Conservation (phyloP, 2,888 invertebrate genomes). For the Venusia cambrica region DNA sequence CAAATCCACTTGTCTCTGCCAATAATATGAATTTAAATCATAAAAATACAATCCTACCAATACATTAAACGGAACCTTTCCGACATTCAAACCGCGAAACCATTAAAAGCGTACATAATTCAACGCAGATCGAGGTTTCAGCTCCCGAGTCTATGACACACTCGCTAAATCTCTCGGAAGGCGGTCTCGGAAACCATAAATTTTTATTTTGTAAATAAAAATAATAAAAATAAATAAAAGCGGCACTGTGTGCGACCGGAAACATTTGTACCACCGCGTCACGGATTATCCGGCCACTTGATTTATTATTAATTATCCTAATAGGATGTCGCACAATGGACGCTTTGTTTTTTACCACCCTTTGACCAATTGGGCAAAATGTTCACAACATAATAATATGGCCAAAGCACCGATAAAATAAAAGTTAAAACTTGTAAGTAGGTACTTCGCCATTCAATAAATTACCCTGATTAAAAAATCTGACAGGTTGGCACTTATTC, state of each 20-base stretch:
- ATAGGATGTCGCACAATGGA: constrained; percentile 45
- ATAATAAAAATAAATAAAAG: constrained; percentile 76
- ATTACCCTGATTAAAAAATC: too few relatives aligned
- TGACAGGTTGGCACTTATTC: too few relatives aligned
- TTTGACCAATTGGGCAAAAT: constrained; percentile 20
- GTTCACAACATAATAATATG: neutral
- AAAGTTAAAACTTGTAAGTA: too few relatives aligned
- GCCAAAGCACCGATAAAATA: neutral
- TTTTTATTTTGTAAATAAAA: constrained; percentile 77
- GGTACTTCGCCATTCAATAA: too few relatives aligned
- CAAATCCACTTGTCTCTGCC: constrained; percentile 34
- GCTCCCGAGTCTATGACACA: constrained; percentile 73
- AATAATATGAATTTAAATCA: constrained; percentile 58
- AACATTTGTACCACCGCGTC: constrained; percentile 75
- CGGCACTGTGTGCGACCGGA: constrained; percentile 63
- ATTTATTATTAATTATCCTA: constrained; percentile 79
- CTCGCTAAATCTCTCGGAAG: constrained; percentile 78
- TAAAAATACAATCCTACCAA: constrained; percentile 54
- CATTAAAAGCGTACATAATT: constrained; percentile 72
- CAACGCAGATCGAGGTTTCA: constrained; percentile 67
- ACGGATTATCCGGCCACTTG: constrained; percentile 68
- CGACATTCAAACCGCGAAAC: constrained; percentile 55
- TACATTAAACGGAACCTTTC: constrained; percentile 57
- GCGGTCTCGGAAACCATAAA: constrained; percentile 72
- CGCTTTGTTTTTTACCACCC: constrained; percentile 41